Base-by-base conservation (phyloP, 2,888 invertebrate genomes). In the Smittia aterrima region DNA sequence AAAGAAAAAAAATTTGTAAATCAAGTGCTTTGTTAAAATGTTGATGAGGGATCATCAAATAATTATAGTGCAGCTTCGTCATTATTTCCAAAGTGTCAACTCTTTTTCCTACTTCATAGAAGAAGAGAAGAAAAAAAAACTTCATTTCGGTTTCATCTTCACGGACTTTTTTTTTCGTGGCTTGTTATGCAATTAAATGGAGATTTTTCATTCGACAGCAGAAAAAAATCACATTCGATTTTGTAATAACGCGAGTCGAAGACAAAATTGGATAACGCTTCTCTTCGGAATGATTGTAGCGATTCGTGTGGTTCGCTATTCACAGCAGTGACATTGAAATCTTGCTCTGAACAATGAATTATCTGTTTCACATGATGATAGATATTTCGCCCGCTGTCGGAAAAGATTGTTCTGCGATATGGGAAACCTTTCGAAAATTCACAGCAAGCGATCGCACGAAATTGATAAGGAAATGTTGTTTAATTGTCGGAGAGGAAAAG, bases 181-280 rank as follows among this genome's bases (percentile, higher is more conserved):
- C 58, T 58, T 27, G 62, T 72, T 72, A 72, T 72, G 72, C 72
- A 72, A 72, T 72, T 72, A 72, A 72, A 72, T 72, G 72, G 72
- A 72, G 62, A 72, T 72, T 72, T 72, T 71, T 72, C 53, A 54
- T 70, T 70, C 68, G 53, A 47, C 40, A 67, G 24, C 53, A 24
- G 53, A 71, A 71, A 70, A 70, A 70, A 71, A 54, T 54, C 70
- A 71, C 70, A 71, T 71, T 71, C 54, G 70, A 71, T 71, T 71
- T 71, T 71, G 70, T 71, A 71, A 71, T 71, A 62, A 20, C 41
- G 38, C 53, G 62, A 62, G 72, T 62, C 64, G 64, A 27, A n/a
- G 20, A 72, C 72, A 32, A 72, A 72, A 72, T 72, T 72, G 62
- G 72, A 72, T 72, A 72, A 72, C 72, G 32, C 13, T 47, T 47